Base-by-base conservation (phyloP, 2,797 vertebrate species). In the Betta splendens region DNA sequence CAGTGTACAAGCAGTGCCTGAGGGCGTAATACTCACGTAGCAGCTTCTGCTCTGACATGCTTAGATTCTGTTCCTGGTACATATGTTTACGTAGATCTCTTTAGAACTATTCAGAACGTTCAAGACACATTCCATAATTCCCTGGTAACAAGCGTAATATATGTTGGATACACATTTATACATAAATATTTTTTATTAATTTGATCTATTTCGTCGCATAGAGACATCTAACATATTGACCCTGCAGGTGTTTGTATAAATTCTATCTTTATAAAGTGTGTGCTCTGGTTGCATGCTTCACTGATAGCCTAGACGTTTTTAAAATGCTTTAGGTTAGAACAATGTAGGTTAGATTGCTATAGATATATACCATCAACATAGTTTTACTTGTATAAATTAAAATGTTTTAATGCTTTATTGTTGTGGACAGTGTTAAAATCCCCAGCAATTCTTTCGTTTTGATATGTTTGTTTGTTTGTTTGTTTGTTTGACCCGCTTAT, bases 1-100 rank as follows among this genome's bases (percentile, higher is more conserved):
- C 18, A 53, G 44, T 16, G 79, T 74, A 83, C 84, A 70, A 69
- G 50, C 18, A 21, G 11, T 16, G 62, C 86, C 80, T 29, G 4
- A 12, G 64, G 78, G 33, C 5, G 4, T 31, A 48, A 32, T 9
- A 45, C 43, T 47, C n/a, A 39, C 45, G 32, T 16, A 40, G 33
- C 15, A 5, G 17, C 23, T 3, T 55, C 33, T 75, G 67, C 29
- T 48, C 25, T 63, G 57, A 62, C 74, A 64, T 46, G 15, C 31
- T 6, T 9, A 37, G 1, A 3, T 22, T 1, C 5, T 16, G 12
- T 26, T 36, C 3, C 0, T 40, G 4, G 5, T 7, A 0, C 5
- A 0, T 15, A 17, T 12, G 21, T 50, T 54, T 43, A 29, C 10
- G 20, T 13, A 3, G 13, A 20, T 3, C 1, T 45, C 5, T 29